A percentile compares a stretch with the other conserved stretches of the same genome.
These are phyloP conservation scores for Fragariocoptes setiger DNA, from an alignment of 1,140 invertebrate species.

Conservation along the genomic window DNA sequence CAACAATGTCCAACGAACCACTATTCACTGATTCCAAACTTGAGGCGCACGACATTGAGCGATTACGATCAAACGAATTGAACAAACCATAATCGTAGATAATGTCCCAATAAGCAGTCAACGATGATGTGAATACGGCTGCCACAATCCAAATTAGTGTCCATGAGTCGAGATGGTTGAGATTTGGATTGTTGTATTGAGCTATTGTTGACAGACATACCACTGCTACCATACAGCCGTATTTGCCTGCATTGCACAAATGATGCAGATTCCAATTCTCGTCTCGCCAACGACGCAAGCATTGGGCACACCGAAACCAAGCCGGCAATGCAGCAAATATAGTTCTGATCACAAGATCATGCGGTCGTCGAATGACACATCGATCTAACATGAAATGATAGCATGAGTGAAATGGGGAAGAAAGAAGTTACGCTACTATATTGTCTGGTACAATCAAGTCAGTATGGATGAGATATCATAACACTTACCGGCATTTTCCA, in stretches of 20 bases:
- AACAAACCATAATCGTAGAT: conserved; percentile 98
- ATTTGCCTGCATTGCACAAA: conserved; percentile 80
- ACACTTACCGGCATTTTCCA: too few species aligned
- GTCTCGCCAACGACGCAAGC: conserved; percentile 52
- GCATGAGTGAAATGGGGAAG: not conserved
- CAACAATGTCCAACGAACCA: not conserved
- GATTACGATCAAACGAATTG: conserved; percentile 35
- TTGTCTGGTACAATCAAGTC: too few species aligned
- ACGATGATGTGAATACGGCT: conserved; percentile 40
- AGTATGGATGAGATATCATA: too few species aligned
- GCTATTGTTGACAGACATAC: not conserved
- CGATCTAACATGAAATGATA: too few species aligned
- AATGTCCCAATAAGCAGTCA: conserved; percentile 74
- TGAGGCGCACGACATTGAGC: not conserved
- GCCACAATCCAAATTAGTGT: conserved; percentile 27
- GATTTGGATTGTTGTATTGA: not conserved
- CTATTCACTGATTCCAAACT: not conserved
- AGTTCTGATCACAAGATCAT: conserved; percentile 24
- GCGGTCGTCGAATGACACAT: conserved; percentile 14
- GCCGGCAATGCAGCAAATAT: conserved; percentile 68
- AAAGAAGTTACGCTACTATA: not conserved
- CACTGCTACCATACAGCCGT: conserved; percentile 18
- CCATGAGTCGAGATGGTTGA: not conserved
- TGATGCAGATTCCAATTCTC: conserved; percentile 22
- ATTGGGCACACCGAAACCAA: conserved; percentile 91